phyloP scores from a whole-genome alignment of 1,140 invertebrate species.

The Riptortus pedestris region DNA sequence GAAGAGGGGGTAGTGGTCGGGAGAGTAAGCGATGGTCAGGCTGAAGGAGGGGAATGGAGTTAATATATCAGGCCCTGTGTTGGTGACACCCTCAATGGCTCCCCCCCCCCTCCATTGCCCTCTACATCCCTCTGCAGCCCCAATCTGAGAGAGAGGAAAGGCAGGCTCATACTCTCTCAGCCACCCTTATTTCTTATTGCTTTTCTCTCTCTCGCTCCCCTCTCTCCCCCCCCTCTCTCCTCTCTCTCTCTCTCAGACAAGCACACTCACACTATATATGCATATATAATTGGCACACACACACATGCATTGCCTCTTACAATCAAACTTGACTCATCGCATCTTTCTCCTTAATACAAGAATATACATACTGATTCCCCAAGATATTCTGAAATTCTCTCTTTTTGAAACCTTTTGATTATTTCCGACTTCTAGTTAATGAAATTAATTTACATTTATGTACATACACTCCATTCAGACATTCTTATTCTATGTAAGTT shows the following conservation, averaged over 20 bases:
- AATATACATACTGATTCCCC: no score
- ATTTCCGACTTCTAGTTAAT: no score
- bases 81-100: conserved; percentile 37
- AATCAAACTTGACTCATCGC: no score
- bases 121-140: not conserved
- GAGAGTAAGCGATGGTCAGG: conserved; percentile 4
- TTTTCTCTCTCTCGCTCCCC: conserved; percentile 20
- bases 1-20: conserved; percentile 5
- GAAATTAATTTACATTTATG: not conserved
- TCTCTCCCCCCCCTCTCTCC: not conserved
- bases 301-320: no score
- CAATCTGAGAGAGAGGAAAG: not conserved
- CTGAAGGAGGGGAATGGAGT: conserved; percentile 32
- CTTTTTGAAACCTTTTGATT: no score
- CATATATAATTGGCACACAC: no score
- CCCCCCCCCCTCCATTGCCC: conserved; percentile 14
- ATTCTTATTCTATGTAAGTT: not conserved
- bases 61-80: conserved; percentile 36
- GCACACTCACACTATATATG: no score
- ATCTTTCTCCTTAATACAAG: no score
- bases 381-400: no score
- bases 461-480: not conserved
- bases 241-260: no score
- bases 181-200: conserved; percentile 1
- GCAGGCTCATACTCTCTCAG: not conserved